A percentile compares a stretch with the other conserved stretches of the same genome.
phyloP scores from a whole-genome alignment of 2,888 invertebrate genomes.

The Ectemnius continuus region DNA sequence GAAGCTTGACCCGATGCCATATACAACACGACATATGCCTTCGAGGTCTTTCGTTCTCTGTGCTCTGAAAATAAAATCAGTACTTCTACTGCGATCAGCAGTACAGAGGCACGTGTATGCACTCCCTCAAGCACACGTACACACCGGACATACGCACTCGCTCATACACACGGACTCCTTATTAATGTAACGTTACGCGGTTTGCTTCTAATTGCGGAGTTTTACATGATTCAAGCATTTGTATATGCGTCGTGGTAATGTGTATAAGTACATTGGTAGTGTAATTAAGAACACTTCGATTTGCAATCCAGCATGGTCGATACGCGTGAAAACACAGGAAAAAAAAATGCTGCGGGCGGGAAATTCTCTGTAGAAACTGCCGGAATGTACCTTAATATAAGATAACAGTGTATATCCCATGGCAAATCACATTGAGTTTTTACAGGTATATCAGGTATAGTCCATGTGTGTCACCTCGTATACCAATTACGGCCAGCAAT shows the following conservation, averaged over 20 bases:
- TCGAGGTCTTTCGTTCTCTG: conserved; percentile 11
- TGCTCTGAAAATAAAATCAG: background rate
- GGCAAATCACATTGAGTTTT: conserved; percentile 17
- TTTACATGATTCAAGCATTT: conserved; percentile 29
- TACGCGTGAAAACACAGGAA: conserved; percentile 28
- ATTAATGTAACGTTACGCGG: conserved; percentile 40
- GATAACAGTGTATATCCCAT: conserved; percentile 41
- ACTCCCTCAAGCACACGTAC: conserved; percentile 28
- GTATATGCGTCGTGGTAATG: conserved; percentile 26
- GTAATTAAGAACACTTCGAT: conserved; percentile 51
- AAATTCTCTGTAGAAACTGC: conserved; percentile 20
- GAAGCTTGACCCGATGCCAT: conserved; percentile 25
- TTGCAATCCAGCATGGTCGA: conserved; percentile 26
- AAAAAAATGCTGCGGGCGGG: conserved; percentile 7
- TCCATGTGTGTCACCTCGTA: background rate
- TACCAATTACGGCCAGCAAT: background rate
- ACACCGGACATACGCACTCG: background rate
- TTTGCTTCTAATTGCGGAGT: conserved; percentile 8
- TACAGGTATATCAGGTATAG: conserved; percentile 10
- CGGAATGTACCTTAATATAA: conserved; percentile 62
- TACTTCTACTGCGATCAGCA: conserved; percentile 4
- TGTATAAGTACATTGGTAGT: conserved; percentile 55
- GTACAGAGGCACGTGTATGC: conserved; percentile 13
- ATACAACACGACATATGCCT: conserved; percentile 5
- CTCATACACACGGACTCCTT: conserved; percentile 22